Percentiles rank a stretch among this genome's conserved stretches.
These are phyloP conservation scores for Ganaspis sp. DNA, from an alignment of 1,140 invertebrate species.

Conservation along the genomic window DNA sequence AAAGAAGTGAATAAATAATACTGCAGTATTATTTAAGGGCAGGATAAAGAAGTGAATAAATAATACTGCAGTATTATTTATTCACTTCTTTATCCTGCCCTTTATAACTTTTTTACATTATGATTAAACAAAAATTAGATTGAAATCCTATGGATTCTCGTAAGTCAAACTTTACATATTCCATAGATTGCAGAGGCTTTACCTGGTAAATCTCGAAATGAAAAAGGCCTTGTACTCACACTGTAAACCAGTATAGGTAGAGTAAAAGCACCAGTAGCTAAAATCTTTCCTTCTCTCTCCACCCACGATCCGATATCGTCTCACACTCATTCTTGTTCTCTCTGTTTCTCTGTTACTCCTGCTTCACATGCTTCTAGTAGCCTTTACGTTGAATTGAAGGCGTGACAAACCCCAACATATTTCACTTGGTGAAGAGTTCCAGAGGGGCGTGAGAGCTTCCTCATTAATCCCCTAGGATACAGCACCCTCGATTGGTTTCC, in stretches of 20 bases:
- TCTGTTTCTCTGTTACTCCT: conserved; percentile 13
- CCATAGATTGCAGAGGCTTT: conserved; percentile 23
- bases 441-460: neutral
- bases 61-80: no score
- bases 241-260: neutral
- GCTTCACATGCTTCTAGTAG: neutral
- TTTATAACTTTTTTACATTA: neutral
- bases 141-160: neutral
- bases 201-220: conserved; percentile 39
- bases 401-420: conserved; percentile 9
- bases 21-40: no score
- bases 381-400: conserved; percentile 4
- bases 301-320: neutral
- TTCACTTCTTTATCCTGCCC: no score
- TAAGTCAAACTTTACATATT: conserved; percentile 5
- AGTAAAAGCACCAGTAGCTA: conserved; percentile 27
- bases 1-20: no score
- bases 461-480: conserved; percentile 19
- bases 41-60: no score
- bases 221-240: conserved; percentile 11
- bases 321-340: conserved; percentile 26
- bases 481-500: neutral
- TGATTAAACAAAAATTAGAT: neutral
- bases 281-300: conserved; percentile 8
- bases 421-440: neutral